These are phyloP conservation scores for Bombus ignitus DNA, from an alignment of 1,140 invertebrate species.

Conservation along the genomic window DNA sequence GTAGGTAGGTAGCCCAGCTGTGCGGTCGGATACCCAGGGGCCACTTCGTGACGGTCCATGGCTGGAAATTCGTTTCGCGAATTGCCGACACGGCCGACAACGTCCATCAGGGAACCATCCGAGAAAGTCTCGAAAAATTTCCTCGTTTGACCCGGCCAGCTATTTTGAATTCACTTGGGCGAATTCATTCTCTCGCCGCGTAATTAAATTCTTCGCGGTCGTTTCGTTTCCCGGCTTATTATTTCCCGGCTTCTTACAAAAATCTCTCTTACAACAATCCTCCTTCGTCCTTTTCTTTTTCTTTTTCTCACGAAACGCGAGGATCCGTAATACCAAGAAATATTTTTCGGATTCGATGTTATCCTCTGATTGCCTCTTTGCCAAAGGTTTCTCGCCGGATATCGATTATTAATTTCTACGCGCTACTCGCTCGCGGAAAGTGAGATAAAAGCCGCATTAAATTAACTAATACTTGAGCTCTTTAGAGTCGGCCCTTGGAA, in stretches of 20 bases:
- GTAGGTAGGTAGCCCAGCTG: slow-evolving; percentile 44
- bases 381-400: neutral
- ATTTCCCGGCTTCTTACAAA: no score
- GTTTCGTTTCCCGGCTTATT: neutral
- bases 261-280: no score
- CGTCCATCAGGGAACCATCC: slow-evolving; percentile 10
- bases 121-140: slow-evolving; percentile 22
- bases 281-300: neutral
- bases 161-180: slow-evolving; percentile 12
- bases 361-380: neutral
- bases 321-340: no score
- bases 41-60: slow-evolving; percentile 25
- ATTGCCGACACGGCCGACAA: slow-evolving; percentile 12
- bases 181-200: neutral
- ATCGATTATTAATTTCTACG: slow-evolving; percentile 24
- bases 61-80: slow-evolving; percentile 43
- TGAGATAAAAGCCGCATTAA: slow-evolving; percentile 39
- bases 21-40: slow-evolving; percentile 54
- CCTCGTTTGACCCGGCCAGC: neutral
- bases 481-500: slow-evolving; percentile 20
- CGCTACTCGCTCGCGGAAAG: neutral
- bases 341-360: neutral
- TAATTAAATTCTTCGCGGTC: slow-evolving; percentile 23
- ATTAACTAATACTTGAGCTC: slow-evolving; percentile 50
- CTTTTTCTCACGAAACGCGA: no score